Percentiles rank a stretch among this genome's conserved stretches.
These are phyloP conservation scores for Platyscapa corneri DNA, from an alignment of 1,140 invertebrate genomes.

Conservation along the genomic window DNA sequence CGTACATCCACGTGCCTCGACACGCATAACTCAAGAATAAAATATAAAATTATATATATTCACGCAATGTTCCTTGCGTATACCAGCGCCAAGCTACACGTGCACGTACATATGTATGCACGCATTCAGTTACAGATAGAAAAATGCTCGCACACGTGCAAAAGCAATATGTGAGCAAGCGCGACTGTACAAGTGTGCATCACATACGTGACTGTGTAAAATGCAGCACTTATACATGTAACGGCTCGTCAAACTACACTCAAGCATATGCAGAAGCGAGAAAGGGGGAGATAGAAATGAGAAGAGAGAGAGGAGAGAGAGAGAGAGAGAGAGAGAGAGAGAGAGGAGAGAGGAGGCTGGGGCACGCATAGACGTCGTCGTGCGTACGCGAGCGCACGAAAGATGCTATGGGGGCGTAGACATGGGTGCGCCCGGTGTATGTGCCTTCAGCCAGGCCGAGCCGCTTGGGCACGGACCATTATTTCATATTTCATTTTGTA, in stretches of 20 bases:
- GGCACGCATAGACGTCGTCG: neutral
- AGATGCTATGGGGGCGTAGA: conserved; percentile 69
- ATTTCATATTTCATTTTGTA: conserved; percentile 72
- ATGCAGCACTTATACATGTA: neutral
- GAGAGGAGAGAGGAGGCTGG: neutral
- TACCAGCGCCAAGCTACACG: neutral
- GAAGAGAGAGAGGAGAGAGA: conserved; percentile 6
- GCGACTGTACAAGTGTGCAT: neutral
- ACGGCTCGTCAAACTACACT: conserved; percentile 28
- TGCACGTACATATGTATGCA: neutral
- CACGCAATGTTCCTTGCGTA: neutral
- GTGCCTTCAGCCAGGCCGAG: conserved; percentile 63
- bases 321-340: conserved; percentile 7
- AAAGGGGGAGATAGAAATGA: conserved; percentile 18
- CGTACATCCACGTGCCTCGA: neutral
- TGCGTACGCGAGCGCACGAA: conserved; percentile 41
- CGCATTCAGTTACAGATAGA: neutral
- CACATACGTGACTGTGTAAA: neutral
- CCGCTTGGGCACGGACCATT: conserved; percentile 68
- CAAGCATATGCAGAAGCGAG: conserved; percentile 4
- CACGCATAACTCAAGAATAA: neutral
- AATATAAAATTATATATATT: conserved; percentile 24
- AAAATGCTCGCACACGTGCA: neutral
- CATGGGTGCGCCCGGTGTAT: conserved; percentile 68
- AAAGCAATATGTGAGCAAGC: neutral